Percentiles rank a stretch among this genome's conserved stretches.
These are phyloP conservation scores for Eulemur mongoz DNA, from an alignment of 2,797 vertebrate genomes.

Conservation along the genomic window DNA sequence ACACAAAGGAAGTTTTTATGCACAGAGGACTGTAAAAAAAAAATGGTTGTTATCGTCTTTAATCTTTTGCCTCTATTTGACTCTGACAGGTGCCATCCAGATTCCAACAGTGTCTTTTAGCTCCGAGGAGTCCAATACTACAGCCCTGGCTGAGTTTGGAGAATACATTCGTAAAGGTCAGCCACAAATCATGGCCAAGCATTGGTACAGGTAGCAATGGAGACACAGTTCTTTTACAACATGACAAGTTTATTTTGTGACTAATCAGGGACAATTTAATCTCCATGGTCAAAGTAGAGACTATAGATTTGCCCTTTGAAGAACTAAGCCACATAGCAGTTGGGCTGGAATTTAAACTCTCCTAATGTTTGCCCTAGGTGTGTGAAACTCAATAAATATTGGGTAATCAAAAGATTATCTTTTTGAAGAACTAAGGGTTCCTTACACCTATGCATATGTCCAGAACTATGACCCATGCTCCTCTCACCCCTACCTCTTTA, in stretches of 20 bases:
- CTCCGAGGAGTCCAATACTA: constrained; percentile 86
- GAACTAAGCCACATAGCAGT: neutral
- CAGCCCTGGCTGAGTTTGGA: constrained; percentile 90
- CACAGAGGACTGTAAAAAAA: neutral
- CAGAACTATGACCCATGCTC: neutral
- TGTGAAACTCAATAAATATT: neutral
- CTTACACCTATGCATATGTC: neutral
- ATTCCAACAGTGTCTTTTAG: constrained; percentile 93
- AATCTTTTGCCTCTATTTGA: neutral
- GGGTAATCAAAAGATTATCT: neutral
- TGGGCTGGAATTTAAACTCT: neutral
- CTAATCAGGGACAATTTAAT: neutral
- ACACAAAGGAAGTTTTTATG: neutral
- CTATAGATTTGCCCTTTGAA: neutral
- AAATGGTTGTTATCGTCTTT: neutral
- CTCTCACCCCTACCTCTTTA: neutral
- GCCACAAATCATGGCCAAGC: neutral
- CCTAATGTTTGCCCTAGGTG: neutral
- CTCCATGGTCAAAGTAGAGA: neutral
- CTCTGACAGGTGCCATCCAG: constrained; percentile 89
- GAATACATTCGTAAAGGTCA: constrained; percentile 88
- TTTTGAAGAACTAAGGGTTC: neutral
- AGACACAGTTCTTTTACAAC: neutral
- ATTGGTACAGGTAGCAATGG: neutral
- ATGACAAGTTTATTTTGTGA: neutral